phyloP scores from a whole-genome alignment of 2,888 invertebrate genomes.

The Dasypogon diadema region DNA sequence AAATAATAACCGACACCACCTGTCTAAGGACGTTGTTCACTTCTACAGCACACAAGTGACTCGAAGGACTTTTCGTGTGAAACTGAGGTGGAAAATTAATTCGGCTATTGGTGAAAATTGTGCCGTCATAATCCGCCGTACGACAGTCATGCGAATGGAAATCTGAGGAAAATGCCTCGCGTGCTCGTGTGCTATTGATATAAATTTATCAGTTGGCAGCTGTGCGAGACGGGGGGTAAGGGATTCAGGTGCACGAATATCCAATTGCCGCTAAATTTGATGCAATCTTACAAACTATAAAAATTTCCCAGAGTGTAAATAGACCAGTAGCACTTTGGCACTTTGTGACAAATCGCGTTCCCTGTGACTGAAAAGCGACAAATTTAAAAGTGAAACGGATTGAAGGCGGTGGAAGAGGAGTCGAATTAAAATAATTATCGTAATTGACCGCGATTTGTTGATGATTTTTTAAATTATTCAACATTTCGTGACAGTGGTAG shows the following conservation, averaged over 20 bases:
- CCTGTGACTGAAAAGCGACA: not conserved
- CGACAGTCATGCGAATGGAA: constrained; percentile 46
- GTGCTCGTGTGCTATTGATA: constrained; percentile 33
- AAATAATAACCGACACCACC: not conserved
- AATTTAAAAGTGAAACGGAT: not conserved
- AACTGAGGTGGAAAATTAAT: constrained; percentile 49
- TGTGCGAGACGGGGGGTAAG: not conserved
- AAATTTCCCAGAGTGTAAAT: not conserved
- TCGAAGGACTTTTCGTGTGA: constrained; percentile 49
- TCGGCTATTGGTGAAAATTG: constrained; percentile 37
- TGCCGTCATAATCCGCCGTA: constrained; percentile 39
- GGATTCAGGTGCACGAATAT: constrained; percentile 20
- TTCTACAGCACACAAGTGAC: constrained; percentile 24
- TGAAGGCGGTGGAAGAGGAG: not conserved
- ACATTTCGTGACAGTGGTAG: no score
- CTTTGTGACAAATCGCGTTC: not conserved
- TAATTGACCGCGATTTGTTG: not conserved
- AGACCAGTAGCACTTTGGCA: not conserved
- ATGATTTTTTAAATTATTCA: not conserved
- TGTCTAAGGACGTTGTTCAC: not conserved
- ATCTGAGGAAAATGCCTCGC: constrained; percentile 39
- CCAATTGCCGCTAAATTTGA: constrained; percentile 10
- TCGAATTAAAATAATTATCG: not conserved
- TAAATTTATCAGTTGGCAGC: constrained; percentile 26
- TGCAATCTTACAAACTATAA: not conserved